Conservation (phyloP, 2,888 invertebrate genomes). For the Tenthredo scrophulariae region DNA sequence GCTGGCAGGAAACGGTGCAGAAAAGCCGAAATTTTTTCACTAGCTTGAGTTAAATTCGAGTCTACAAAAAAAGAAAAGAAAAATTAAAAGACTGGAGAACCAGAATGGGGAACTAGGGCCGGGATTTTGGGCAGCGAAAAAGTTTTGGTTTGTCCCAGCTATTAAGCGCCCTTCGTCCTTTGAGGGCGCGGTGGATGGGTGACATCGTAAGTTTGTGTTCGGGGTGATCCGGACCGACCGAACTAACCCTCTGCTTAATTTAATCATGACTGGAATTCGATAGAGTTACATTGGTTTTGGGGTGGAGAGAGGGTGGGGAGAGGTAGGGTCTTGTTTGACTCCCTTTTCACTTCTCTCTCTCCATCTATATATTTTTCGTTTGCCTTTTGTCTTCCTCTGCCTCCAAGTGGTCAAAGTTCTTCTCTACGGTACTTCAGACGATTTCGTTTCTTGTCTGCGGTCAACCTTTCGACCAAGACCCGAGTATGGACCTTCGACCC, state of each 20-base stretch:
- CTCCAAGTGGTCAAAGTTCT: constrained; percentile 17
- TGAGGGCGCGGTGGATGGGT: neutral
- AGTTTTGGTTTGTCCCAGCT: constrained; percentile 45
- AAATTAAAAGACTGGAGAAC: neutral
- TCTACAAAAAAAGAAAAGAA: neutral
- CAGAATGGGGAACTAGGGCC: neutral
- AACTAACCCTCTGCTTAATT: constrained; percentile 51
- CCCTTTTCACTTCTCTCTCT: neutral
- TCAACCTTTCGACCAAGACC: neutral
- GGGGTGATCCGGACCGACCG: constrained; percentile 35
- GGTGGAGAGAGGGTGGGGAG: neutral
- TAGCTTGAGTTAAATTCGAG: neutral
- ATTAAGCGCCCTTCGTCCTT: constrained; percentile 28
- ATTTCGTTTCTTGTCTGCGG: neutral
- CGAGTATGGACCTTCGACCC: constrained; percentile 1
- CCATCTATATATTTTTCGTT: neutral
- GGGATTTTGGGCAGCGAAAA: neutral
- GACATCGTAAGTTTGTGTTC: constrained; percentile 36
- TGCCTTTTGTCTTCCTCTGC: neutral
- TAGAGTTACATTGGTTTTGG: constrained; percentile 41
- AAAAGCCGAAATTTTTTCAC: neutral
- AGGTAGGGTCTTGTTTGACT: neutral
- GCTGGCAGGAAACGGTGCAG: neutral
- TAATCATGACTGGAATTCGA: constrained; percentile 47
- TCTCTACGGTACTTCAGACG: neutral